Percentiles rank a stretch among this genome's conserved stretches.
Evolutionary conservation across 2,888 invertebrate genomes (phyloP).

Genomic region (Geotrupes spiniger): DNA sequence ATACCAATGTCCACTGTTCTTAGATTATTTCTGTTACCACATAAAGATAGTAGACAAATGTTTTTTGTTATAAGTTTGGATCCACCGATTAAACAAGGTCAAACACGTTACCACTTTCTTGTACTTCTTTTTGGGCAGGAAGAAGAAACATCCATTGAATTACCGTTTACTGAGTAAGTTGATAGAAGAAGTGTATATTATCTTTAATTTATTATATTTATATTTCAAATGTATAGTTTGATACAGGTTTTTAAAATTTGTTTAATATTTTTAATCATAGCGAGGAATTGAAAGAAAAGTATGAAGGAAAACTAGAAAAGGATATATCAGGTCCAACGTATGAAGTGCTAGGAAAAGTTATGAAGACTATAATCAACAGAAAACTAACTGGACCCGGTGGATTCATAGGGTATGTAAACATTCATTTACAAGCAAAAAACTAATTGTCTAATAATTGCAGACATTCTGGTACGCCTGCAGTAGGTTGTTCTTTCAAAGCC

Average conservation of each 20-base stretch:
- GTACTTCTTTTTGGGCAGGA: conserved; percentile 93
- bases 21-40: conserved; percentile 90
- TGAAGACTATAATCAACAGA: conserved; percentile 92
- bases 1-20: conserved; percentile 97
- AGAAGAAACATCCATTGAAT: conserved; percentile 87
- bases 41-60: conserved; percentile 97
- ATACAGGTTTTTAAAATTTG: too few species aligned
- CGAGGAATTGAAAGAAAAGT: conserved; percentile 89
- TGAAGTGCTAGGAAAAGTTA: conserved; percentile 93
- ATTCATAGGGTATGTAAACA: conserved; percentile 74
- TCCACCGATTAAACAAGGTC: conserved; percentile 99
- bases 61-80: conserved; percentile 97
- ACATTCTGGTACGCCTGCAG: conserved; percentile 82
- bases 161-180: conserved; percentile 87
- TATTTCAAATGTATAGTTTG: too few species aligned
- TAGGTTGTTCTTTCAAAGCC: conserved; percentile 96
- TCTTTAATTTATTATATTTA: background rate
- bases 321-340: conserved; percentile 91
- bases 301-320: conserved; percentile 86
- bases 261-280: conserved; percentile 52
- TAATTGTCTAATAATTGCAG: conserved; percentile 49
- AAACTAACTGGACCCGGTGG: conserved; percentile 93
- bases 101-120: conserved; percentile 95
- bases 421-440: background rate
- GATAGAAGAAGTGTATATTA: too few species aligned